Conservation (phyloP, 2,888 invertebrate genomes). For the Phoronis australis region DNA sequence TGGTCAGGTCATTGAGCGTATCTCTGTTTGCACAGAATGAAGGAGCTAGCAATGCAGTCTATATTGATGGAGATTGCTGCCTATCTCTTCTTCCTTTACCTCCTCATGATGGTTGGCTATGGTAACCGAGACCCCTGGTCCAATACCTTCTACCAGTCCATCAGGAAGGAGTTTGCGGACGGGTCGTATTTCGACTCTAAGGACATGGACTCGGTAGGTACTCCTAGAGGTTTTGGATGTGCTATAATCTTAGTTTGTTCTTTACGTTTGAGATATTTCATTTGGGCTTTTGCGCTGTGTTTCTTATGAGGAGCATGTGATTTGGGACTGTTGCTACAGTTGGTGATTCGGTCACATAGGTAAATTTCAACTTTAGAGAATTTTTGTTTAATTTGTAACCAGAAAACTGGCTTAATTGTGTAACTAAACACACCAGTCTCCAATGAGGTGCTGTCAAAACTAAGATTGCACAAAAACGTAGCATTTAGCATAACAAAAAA, state of each 20-base stretch:
- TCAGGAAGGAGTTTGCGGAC: constrained; percentile 17
- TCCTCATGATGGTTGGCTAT: constrained; percentile 26
- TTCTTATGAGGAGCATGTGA: no score
- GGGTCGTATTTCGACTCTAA: constrained; percentile 9
- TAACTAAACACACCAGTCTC: no score
- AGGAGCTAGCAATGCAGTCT: constrained; percentile 24
- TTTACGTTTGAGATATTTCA: no score
- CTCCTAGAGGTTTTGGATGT: neutral
- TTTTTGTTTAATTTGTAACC: no score
- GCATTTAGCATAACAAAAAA: no score
- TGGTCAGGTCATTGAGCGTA: neutral
- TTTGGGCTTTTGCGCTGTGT: no score
- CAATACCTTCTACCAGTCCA: constrained; percentile 15
- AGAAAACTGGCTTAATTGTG: no score
- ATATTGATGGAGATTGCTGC: constrained; percentile 25
- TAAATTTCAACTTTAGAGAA: no score
- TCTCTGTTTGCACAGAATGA: constrained; percentile 15
- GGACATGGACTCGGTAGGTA: neutral
- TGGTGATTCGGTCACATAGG: no score
- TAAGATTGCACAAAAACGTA: no score
- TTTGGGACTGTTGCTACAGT: no score
- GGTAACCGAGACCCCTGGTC: constrained; percentile 25
- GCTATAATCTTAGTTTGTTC: neutral
- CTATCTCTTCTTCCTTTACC: constrained; percentile 25
- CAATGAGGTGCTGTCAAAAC: no score